Base-by-base conservation (phyloP, 2,888 invertebrate genomes). In the Pyrocoelia pectoralis region DNA sequence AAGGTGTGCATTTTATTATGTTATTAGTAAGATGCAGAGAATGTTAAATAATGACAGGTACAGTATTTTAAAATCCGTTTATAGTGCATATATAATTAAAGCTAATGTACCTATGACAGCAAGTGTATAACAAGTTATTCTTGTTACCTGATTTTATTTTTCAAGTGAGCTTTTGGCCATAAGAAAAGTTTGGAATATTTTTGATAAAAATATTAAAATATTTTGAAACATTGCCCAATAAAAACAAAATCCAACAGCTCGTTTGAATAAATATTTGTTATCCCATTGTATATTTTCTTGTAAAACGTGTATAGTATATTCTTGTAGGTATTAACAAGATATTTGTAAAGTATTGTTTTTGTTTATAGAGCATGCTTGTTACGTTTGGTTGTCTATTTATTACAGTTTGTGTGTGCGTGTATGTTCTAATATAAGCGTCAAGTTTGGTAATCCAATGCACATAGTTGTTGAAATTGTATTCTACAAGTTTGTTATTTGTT, bases 311-410 rank as follows among this genome's bases (percentile, higher is more conserved):
- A 50, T 56, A 59, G 59, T 57, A 43, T 59, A 59, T 63, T 59
- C 41, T 43, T 67, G 48, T 63, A 66, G 63, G 38, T 57, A 57
- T 53, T 58, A 54, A 51, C 52, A 63, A 54, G 29, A 6, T 24
- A 24, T 24, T 17, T 66, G 57, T 64, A 60, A 56, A 67, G 64
- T 67, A 67, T 61, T 67, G 59, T 62, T 66, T 65, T 65, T 61
- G 43, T 48, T 55, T 43, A 13, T 60, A 19, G 48, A 29, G 52
- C 24, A 60, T 56, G 56, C 43, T 38, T 56, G 59, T 63, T 55
- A 29, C 55, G 56, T 63, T 61, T 61, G 55, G 49, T 49, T 66
- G 66, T 66, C 62, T 58, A 66, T 66, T 66, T 66, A 66, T 66
- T 66, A 43, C 55, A 61, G 51, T 62, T 56, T 52, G 62, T 56